Base-by-base conservation (phyloP, 2,113 vertebrate genomes). In the Nicator chloris region DNA sequence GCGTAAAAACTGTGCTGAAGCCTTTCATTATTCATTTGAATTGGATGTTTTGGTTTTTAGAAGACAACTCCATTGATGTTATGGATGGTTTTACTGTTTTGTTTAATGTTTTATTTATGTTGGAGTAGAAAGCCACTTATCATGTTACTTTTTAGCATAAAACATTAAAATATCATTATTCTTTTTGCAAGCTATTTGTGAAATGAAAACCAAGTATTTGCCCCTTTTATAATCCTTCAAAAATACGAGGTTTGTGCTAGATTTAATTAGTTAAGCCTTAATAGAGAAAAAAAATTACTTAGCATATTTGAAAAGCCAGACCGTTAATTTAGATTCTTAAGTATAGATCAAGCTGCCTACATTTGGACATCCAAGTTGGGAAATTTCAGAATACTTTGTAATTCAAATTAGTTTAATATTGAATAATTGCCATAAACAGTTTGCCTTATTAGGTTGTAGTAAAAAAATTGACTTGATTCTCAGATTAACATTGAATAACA, bases 11-110 rank as follows among this genome's bases (percentile, higher is more conserved):
- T 76, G 64, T 86, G 80, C 76, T 88, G 70, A 86, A 84, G 44
- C 39, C 77, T 91, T 96, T 91, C 78, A 93, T 97, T 96, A 95
- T 95, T 95, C 65, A 95, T 91, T 86, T 89, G 49, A 92, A 93
- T 97, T 89, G 60, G 73, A 81, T 88, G 61, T 45, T 94, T 94
- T 69, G 71, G 63, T n/a, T 86, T 93, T 92, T 56, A 84, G 83
- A 83, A 81, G 83, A 93, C 9, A 27, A 75, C 35, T 88, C 65
- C 51, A 70, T 80, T 92, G 93, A 91, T 87, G 51, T 80, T 91
- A 92, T 63, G 66, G 50, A 50, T 82, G 37, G 9, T 37, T 92
- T 89, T 80, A 66, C 15, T 84, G 44, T 88, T 83, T 82, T 87
- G 56, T 90, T 82, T 84, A 64, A 61, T 86, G n/a, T 71, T 96